A percentile compares a stretch with the other conserved stretches of the same genome.
phyloP scores from a whole-genome alignment of 2,888 invertebrate genomes.

The Pasiphila rectangulata region DNA sequence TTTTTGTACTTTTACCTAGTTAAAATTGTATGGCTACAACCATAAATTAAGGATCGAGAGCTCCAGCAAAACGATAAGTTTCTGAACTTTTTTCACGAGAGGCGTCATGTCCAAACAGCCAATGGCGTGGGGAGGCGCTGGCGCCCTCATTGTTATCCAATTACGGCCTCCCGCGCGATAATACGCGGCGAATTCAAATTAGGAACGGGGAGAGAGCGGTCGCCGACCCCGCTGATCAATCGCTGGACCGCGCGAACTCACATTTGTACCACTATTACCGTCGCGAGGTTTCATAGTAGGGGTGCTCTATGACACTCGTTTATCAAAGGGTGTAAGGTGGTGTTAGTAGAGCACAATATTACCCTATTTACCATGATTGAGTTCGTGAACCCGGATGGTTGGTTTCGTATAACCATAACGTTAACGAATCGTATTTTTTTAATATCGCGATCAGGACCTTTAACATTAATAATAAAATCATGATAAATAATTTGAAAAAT shows the following conservation, averaged over 20 bases:
- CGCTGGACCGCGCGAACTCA: conserved; percentile 59
- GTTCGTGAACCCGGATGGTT: neutral
- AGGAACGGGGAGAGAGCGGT: conserved; percentile 75
- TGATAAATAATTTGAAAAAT: no score
- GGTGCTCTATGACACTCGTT: conserved; percentile 1
- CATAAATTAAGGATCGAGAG: conserved; percentile 17
- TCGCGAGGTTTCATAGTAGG: neutral
- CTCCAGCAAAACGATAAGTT: conserved; percentile 20
- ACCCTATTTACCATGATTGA: conserved; percentile 3
- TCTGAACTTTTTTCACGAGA: conserved; percentile 34
- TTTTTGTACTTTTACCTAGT: conserved; percentile 13
- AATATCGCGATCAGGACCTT: neutral
- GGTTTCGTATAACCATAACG: no score
- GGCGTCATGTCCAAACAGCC: conserved; percentile 53
- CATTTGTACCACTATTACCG: conserved; percentile 2
- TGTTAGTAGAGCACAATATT: conserved; percentile 3
- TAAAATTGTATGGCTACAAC: conserved; percentile 11
- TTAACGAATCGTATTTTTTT: no score
- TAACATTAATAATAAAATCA: no score
- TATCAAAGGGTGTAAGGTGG: conserved; percentile 9
- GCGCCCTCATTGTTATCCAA: conserved; percentile 79
- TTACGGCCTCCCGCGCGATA: conserved; percentile 77
- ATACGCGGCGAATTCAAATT: conserved; percentile 80
- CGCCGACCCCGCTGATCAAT: conserved; percentile 75
- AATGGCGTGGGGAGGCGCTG: conserved; percentile 60